A percentile compares a stretch with the other conserved stretches of the same genome.
Evolutionary conservation across 1,140 invertebrate species (phyloP).

Genomic region (Tachypleus tridentatus): DNA sequence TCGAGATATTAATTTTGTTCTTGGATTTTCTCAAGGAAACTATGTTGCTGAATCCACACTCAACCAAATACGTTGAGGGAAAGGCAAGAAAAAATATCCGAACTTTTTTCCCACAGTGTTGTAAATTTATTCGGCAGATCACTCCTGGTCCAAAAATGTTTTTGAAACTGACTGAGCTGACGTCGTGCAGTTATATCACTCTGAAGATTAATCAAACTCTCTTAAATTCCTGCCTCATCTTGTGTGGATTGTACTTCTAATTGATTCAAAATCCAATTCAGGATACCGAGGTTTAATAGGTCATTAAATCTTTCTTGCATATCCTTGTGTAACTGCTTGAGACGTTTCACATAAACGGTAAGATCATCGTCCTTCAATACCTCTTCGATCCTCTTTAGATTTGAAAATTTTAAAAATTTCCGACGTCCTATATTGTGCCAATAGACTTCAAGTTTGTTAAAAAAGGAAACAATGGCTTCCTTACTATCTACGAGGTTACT

Average conservation of each 20-base stretch:
- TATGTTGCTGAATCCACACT: conserved; percentile 7
- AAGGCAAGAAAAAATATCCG: neutral
- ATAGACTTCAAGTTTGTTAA: conserved; percentile 7
- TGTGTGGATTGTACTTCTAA: too few relatives aligned
- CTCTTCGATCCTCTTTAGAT: conserved; percentile 13
- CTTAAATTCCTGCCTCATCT: too few relatives aligned
- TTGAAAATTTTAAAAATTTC: conserved; percentile 6
- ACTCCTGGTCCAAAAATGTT: too few relatives aligned
- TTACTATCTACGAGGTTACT: conserved; percentile 19
- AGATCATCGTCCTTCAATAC: conserved; percentile 4
- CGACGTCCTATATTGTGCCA: too few relatives aligned
- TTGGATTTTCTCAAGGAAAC: conserved; percentile 7
- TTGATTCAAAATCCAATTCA: too few relatives aligned
- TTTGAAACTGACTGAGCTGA: too few relatives aligned
- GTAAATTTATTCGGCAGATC: conserved; percentile 13
- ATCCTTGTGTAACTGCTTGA: too few relatives aligned
- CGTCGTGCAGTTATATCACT: too few relatives aligned
- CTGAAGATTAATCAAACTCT: too few relatives aligned
- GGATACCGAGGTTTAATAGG: too few relatives aligned
- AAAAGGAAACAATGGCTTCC: conserved; percentile 12
- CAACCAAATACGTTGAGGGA: neutral
- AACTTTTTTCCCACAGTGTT: neutral
- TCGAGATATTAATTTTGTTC: conserved; percentile 8
- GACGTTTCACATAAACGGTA: conserved; percentile 11
- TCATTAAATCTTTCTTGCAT: too few relatives aligned